A percentile compares a stretch with the other conserved stretches of the same genome.
phyloP scores from a whole-genome alignment of 2,113 vertebrate genomes.

The Anoura caudifer region DNA sequence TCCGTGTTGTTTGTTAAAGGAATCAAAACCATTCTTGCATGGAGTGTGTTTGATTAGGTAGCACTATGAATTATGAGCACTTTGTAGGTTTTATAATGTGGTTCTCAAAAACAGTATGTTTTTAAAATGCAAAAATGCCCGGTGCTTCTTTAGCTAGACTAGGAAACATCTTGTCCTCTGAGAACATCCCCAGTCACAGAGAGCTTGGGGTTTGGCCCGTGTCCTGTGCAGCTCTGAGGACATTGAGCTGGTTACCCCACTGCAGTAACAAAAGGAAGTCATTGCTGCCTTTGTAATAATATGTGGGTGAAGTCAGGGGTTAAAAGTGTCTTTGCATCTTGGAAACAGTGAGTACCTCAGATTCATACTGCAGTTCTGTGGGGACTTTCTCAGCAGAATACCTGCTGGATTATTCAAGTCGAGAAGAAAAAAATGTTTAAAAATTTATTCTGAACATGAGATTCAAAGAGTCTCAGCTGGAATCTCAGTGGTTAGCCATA shows the following conservation, averaged over 20 bases:
- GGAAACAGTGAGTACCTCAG: not conserved
- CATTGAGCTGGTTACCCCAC: rapidly evolving
- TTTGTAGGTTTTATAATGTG: not conserved
- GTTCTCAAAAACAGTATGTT: not conserved
- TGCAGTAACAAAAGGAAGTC: not conserved
- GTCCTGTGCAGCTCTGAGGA: not conserved
- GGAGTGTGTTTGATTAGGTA: not conserved
- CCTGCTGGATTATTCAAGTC: not conserved
- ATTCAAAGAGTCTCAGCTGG: not conserved
- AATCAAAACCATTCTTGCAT: not conserved
- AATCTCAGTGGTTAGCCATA: not conserved
- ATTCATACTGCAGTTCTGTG: not conserved
- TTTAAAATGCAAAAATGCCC: not conserved
- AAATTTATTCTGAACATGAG: not conserved
- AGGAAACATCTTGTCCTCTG: not conserved
- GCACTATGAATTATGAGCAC: not conserved
- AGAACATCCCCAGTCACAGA: not conserved
- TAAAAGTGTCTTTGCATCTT: not conserved
- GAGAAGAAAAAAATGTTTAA: not conserved
- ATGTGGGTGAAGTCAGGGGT: not conserved
- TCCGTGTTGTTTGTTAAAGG: not conserved
- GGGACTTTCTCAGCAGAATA: rapidly evolving
- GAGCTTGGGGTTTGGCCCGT: not conserved
- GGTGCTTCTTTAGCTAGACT: not conserved
- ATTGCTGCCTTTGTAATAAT: rapidly evolving